These are phyloP conservation scores for Leucoraja erinaceus DNA, from an alignment of 2,113 vertebrate genomes.

Conservation along the genomic window DNA sequence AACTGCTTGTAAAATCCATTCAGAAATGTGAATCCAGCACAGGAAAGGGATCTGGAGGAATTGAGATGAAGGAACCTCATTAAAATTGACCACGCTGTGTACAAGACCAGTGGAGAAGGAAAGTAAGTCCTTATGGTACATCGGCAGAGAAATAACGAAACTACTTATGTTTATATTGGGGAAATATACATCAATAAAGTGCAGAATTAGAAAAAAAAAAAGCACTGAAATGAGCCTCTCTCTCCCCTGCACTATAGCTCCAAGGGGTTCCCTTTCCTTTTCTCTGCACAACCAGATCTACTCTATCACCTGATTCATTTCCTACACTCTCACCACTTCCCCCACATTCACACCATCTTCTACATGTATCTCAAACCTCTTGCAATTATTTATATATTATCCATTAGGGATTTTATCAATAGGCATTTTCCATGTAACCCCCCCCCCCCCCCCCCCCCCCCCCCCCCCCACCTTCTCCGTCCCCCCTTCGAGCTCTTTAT, in stretches of 20 bases:
- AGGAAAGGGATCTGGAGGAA: neutral
- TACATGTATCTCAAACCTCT: no score
- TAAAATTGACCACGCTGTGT: constrained; percentile 26
- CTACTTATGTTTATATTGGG: neutral
- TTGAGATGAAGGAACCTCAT: neutral
- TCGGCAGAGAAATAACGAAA: neutral
- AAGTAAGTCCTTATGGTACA: neutral
- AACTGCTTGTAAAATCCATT: constrained; percentile 12
- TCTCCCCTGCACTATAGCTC: neutral
- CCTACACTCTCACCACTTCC: neutral
- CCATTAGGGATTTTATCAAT: neutral
- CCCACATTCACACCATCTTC: no score
- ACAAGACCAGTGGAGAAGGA: neutral
- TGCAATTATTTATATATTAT: neutral
- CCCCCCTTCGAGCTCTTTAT: no score
- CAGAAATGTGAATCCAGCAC: neutral
- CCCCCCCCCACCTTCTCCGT: no score
- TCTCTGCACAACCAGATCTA: neutral
- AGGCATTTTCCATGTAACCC: neutral
- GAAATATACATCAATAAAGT: neutral
- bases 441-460: no score
- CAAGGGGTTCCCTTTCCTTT: neutral
- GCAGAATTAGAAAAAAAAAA: neutral
- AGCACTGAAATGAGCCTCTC: neutral
- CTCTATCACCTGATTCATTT: neutral